phyloP scores from a whole-genome alignment of 1,140 invertebrate genomes.

The Zophobas atratus region DNA sequence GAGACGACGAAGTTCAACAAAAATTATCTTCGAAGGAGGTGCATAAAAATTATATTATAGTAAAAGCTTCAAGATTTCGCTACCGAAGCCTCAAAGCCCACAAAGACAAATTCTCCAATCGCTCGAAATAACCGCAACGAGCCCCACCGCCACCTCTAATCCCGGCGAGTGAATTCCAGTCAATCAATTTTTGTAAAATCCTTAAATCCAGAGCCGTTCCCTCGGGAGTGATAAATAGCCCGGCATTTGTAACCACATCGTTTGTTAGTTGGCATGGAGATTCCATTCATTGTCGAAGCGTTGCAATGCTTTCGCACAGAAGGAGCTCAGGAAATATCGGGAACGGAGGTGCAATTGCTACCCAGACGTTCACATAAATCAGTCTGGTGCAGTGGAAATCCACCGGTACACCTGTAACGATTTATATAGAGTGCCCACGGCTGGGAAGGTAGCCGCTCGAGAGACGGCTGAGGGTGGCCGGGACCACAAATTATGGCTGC shows the following conservation, averaged over 20 bases:
- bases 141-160: too few species aligned
- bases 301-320: conserved; percentile 8
- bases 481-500: too few species aligned
- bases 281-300: conserved; percentile 46
- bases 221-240: conserved; percentile 50
- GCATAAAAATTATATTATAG: too few species aligned
- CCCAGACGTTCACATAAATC: conserved; percentile 57
- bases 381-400: conserved; percentile 58
- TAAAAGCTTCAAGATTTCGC: too few species aligned
- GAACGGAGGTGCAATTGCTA: conserved; percentile 53
- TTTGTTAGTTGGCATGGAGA: conserved; percentile 49
- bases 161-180: conserved; percentile 1
- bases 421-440: conserved; percentile 46
- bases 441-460: not conserved
- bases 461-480: too few species aligned
- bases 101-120: too few species aligned
- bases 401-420: conserved; percentile 58
- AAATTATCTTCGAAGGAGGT: too few species aligned
- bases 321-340: conserved; percentile 50
- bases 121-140: too few species aligned
- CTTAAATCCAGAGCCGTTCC: conserved; percentile 29
- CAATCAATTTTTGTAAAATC: conserved; percentile 35
- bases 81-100: too few species aligned
- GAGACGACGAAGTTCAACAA: too few species aligned
- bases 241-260: conserved; percentile 52